Evolutionary conservation across 2,888 invertebrate genomes (phyloP).

Genomic region (Andrena praecox): DNA sequence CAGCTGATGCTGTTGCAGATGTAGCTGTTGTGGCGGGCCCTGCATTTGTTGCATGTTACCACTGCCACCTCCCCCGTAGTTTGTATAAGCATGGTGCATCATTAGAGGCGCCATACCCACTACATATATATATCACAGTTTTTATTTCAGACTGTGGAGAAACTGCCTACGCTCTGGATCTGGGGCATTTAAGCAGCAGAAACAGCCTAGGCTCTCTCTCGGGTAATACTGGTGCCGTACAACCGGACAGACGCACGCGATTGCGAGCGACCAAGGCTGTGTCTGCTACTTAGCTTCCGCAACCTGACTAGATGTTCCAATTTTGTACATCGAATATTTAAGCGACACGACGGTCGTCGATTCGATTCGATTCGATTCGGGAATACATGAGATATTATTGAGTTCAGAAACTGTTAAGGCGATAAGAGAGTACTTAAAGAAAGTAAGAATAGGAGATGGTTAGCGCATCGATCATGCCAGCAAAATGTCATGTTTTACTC

Average conservation of each 20-base stretch:
- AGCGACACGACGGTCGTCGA: constrained; percentile 55
- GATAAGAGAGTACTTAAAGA: constrained; percentile 58
- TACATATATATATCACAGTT: constrained; percentile 82
- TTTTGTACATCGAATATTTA: constrained; percentile 56
- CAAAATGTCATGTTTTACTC: constrained; percentile 74
- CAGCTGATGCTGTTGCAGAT: constrained; percentile 85
- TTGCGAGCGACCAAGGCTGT: constrained; percentile 50
- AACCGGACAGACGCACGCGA: not conserved
- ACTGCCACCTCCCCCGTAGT: constrained; percentile 87
- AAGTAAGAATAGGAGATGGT: constrained; percentile 72
- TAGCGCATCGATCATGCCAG: constrained; percentile 83
- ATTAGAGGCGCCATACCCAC: constrained; percentile 86
- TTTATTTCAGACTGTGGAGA: constrained; percentile 79
- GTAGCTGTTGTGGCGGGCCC: constrained; percentile 86
- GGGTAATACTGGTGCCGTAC: not conserved
- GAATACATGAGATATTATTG: constrained; percentile 63
- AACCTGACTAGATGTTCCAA: constrained; percentile 56
- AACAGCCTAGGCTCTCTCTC: constrained; percentile 58
- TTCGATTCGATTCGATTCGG: constrained; percentile 50
- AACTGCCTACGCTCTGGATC: constrained; percentile 68
- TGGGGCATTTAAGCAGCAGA: constrained; percentile 76
- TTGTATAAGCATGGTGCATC: constrained; percentile 87
- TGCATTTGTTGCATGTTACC: constrained; percentile 86
- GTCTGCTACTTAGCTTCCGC: constrained; percentile 71
- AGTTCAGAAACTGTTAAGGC: constrained; percentile 69